These are phyloP conservation scores for Rhyacophila brunnea DNA, from an alignment of 1,140 invertebrate genomes.

Conservation along the genomic window DNA sequence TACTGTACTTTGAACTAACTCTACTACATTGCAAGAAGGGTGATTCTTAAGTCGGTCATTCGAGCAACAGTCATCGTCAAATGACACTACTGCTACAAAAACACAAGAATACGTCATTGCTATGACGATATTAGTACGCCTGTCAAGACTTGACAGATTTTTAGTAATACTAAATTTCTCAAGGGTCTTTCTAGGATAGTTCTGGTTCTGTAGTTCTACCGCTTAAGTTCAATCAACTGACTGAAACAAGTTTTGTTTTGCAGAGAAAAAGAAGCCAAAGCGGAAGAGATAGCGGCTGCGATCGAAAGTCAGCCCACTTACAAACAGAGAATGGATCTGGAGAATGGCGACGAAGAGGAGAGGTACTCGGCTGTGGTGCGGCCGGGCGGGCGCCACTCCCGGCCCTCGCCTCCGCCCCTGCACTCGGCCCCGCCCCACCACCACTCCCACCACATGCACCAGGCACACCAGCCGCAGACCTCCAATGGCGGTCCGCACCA, in stretches of 20 bases:
- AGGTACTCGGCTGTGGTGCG: constrained; percentile 73
- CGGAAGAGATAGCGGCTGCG: constrained; percentile 83
- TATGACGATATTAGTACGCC: not conserved
- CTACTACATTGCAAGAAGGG: no score
- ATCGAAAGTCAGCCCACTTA: constrained; percentile 84
- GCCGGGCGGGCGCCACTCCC: constrained; percentile 44
- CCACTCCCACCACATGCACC: constrained; percentile 31
- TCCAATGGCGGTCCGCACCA: constrained; percentile 12
- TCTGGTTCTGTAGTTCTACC: no score
- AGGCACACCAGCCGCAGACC: constrained; percentile 16
- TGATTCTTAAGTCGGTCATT: no score
- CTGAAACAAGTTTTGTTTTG: constrained; percentile 12
- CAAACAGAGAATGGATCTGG: constrained; percentile 76
- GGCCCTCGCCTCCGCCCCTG: constrained; percentile 36
- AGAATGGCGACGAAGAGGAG: constrained; percentile 91
- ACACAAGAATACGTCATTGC: no score
- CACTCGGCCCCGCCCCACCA: constrained; percentile 33
- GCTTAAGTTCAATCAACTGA: not conserved
- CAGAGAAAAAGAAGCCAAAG: constrained; percentile 77
- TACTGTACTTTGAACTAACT: no score
- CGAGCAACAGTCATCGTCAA: no score
- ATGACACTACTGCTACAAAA: no score
- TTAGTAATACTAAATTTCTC: no score
- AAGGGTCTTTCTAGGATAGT: no score
- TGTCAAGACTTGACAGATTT: no score